Evolutionary conservation across 2,797 vertebrate genomes (phyloP).

Genomic region (Danio kyathit): DNA sequence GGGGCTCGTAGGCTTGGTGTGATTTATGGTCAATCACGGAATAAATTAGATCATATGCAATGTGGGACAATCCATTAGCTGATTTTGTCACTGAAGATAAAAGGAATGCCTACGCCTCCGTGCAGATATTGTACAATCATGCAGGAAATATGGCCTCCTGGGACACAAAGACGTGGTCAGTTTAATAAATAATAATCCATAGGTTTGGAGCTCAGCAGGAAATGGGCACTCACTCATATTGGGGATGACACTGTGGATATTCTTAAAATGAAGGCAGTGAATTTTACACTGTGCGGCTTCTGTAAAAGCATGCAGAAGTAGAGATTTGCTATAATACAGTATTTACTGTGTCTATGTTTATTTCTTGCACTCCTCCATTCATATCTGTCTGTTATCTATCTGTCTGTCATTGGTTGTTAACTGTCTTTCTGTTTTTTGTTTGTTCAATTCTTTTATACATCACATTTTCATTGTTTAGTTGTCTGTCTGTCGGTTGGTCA

Average conservation of each 20-base stretch:
- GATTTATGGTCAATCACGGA: slow-evolving; percentile 69
- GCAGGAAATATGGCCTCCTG: slow-evolving; percentile 73
- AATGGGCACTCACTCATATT: slow-evolving; percentile 44
- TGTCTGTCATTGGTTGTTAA: too few species aligned
- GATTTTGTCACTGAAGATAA: slow-evolving; percentile 67
- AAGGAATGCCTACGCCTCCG: slow-evolving; percentile 69
- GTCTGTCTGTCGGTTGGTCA: background rate
- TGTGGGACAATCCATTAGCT: slow-evolving; percentile 72
- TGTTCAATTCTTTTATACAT: background rate
- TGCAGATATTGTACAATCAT: slow-evolving; percentile 78
- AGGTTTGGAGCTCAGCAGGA: slow-evolving; percentile 44
- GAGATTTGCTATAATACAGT: background rate
- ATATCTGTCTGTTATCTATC: background rate
- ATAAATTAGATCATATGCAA: slow-evolving; percentile 76
- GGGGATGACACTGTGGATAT: slow-evolving; percentile 42
- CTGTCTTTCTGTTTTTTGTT: accelerated
- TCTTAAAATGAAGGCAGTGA: slow-evolving; percentile 31
- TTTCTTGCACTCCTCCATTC: background rate
- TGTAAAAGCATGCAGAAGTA: background rate
- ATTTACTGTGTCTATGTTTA: background rate
- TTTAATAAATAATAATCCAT: slow-evolving; percentile 75
- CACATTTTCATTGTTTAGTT: background rate
- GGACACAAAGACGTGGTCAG: slow-evolving; percentile 59
- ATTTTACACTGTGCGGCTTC: slow-evolving; percentile 22
- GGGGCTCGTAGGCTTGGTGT: slow-evolving; percentile 20